phyloP scores from a whole-genome alignment of 2,113 vertebrate species.

The Microcebus ravelobensis region DNA sequence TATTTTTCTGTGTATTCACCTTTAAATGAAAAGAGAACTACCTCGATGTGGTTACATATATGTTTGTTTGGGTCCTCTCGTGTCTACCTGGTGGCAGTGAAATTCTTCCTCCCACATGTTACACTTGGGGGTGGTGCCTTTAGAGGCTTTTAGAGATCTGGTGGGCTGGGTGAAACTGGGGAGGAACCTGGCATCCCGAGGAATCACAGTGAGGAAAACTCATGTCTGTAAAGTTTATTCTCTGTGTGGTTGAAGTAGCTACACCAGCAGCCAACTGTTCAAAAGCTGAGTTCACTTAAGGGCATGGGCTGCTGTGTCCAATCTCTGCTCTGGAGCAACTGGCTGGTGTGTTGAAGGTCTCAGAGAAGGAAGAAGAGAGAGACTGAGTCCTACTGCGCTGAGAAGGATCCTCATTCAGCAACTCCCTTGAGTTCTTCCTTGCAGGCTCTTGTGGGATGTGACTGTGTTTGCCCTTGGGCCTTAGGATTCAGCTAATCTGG shows the following conservation, averaged over 20 bases:
- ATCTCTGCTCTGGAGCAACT: background rate
- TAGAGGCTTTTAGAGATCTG: background rate
- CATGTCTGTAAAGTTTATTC: background rate
- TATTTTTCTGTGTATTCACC: slow-evolving; percentile 18
- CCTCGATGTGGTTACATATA: accelerated
- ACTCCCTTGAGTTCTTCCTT: background rate
- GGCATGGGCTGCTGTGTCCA: background rate
- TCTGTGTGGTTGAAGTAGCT: background rate
- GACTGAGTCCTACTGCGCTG: background rate
- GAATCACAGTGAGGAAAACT: background rate
- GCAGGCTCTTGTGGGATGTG: background rate
- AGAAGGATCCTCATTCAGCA: background rate
- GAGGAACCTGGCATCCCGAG: background rate
- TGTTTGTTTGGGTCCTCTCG: background rate
- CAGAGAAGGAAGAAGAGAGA: background rate
- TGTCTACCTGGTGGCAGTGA: background rate
- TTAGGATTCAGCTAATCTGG: background rate
- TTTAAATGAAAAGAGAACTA: background rate
- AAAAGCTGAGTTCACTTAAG: background rate
- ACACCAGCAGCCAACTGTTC: background rate
- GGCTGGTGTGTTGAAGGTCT: background rate
- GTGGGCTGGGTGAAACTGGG: background rate
- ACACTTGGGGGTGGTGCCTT: background rate
- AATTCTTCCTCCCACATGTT: background rate
- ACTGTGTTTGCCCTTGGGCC: background rate